A percentile compares a stretch with the other conserved stretches of the same genome.
Evolutionary conservation across 2,888 invertebrate species (phyloP).

Genomic region (Cerastoderma edule): DNA sequence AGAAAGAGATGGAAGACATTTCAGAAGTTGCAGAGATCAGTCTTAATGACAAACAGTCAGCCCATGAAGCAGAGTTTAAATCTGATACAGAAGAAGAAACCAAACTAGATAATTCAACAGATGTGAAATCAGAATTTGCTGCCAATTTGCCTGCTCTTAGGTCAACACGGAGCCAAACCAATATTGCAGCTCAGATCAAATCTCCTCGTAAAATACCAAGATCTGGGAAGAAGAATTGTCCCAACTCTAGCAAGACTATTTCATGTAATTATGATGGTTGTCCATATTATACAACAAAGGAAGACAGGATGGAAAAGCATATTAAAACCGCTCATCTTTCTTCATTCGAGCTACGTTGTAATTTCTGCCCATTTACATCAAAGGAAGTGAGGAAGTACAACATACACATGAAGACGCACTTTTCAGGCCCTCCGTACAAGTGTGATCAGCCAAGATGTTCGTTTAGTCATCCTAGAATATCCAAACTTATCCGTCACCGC

Average conservation of each 20-base stretch:
- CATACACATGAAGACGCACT: conserved; percentile 86
- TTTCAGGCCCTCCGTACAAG: conserved; percentile 87
- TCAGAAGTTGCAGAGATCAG: no score
- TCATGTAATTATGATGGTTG: conserved; percentile 62
- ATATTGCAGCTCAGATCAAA: neutral
- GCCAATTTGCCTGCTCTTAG: neutral
- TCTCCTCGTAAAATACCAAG: neutral
- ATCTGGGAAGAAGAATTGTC: neutral
- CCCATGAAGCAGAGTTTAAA: no score
- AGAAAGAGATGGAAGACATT: conserved; percentile 11
- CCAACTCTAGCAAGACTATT: conserved; percentile 25
- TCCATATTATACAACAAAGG: conserved; percentile 59
- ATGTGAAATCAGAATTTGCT: neutral
- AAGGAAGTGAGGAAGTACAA: conserved; percentile 88
- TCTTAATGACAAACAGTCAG: neutral
- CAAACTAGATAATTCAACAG: neutral
- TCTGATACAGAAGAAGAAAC: conserved; percentile 51
- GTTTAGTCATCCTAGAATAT: conserved; percentile 85
- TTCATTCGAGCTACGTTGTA: conserved; percentile 83
- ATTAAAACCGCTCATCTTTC: conserved; percentile 64
- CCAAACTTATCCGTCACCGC: conserved; percentile 87
- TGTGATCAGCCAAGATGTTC: conserved; percentile 86
- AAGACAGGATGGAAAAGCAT: conserved; percentile 64
- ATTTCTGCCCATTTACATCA: conserved; percentile 87
- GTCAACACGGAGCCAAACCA: neutral